Evolutionary conservation across 2,888 invertebrate species (phyloP), one percentile per base, ranked within the genome.

Genomic region (Listrodromus nycthemerus): DNA sequence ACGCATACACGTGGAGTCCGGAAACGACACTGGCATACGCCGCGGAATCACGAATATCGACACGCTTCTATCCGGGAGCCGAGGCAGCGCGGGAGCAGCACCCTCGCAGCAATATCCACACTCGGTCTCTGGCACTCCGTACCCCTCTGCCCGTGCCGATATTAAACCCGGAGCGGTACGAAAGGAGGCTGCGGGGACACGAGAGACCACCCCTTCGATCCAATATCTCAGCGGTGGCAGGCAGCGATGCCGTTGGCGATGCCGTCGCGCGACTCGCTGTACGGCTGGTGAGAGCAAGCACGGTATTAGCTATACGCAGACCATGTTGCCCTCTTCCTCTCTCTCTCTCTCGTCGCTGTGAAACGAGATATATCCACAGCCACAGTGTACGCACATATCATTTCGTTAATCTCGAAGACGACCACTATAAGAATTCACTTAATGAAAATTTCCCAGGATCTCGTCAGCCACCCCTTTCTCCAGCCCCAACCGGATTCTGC

Each of bases 401-500:
- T 90, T 92, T 91, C 90, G 91, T 92, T 91, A 91, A 92, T 92
- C 90, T 90, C 89, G 89, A 82, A 89, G 91, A 91, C 90, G 91
- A 89, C 90, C 90, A 89, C 91, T 90, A 90, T 91, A 92, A 92
- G 92, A 92, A 92, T 91, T 91, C 91, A 91, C 90, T 91, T 91
- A 91, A 92, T 92, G 91, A 92, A 83, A 92, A 92, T 91, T 92
- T 91, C 91, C 91, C 88, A 73, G 71, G 41, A 77, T 76, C 65
- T 77, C 63, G 63, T 21, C 48, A 8, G 16, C 8, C 7, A 19
- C 27, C 10, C 27, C 41, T 41, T 16, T 3, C 13, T 41, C 27
- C 41, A 21, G 21, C 19, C 13, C 27, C 37, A 50, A 6, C 8
- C 41, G 13, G 41, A 41, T 50, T n/a, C 58, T 21, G n/a, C 58